Evolutionary conservation across 2,888 invertebrate species (phyloP).

Genomic region (Scrobipalpa atriplicella): DNA sequence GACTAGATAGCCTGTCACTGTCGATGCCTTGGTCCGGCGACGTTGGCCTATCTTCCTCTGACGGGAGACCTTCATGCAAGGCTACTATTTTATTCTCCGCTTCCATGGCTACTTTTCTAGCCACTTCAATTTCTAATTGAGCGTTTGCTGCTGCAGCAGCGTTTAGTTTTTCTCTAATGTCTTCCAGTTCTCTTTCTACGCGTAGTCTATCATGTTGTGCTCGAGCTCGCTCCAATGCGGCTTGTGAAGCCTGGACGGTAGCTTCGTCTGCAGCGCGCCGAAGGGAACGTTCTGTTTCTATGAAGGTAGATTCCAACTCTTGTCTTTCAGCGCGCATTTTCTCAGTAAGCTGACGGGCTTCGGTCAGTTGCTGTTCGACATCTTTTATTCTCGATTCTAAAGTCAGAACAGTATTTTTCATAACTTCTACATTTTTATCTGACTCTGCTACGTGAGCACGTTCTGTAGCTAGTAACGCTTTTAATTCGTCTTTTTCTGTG

Average conservation of each 20-base stretch:
- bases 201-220: conserved; percentile 87
- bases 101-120: conserved; percentile 64
- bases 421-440: conserved; percentile 53
- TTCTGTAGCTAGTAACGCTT: conserved; percentile 51
- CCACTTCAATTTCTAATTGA: conserved; percentile 73
- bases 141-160: conserved; percentile 60
- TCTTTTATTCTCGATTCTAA: conserved; percentile 61
- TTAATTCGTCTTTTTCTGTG: conserved; percentile 58
- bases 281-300: conserved; percentile 81
- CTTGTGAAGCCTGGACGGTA: conserved; percentile 88
- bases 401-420: conserved; percentile 49
- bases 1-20: conserved; percentile 87
- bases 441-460: conserved; percentile 51
- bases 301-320: conserved; percentile 66
- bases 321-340: conserved; percentile 65
- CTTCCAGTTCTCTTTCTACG: conserved; percentile 85
- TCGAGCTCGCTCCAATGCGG: conserved; percentile 88
- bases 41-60: conserved; percentile 76
- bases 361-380: conserved; percentile 57
- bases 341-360: conserved; percentile 55
- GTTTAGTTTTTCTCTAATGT: conserved; percentile 75
- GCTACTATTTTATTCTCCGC: conserved; percentile 60
- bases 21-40: conserved; percentile 96
- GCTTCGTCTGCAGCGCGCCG: conserved; percentile 87
- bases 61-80: conserved; percentile 53